phyloP scores from a whole-genome alignment of 2,888 invertebrate species.

The Trichopoda pennipes region DNA sequence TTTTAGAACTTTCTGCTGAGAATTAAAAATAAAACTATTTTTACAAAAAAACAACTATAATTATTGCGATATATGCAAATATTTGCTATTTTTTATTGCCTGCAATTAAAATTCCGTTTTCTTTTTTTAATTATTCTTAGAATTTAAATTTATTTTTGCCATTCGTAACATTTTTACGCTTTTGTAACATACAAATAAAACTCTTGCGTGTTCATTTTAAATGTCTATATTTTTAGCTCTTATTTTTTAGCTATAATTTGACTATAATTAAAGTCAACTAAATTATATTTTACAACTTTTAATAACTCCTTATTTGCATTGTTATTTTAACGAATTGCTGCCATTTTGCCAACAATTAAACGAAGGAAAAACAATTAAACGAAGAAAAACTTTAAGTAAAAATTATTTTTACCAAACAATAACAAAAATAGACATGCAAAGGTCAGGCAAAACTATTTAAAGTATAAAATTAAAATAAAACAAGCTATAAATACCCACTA shows the following conservation, averaged over 20 bases:
- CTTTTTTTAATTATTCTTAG: background rate
- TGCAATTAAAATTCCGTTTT: background rate
- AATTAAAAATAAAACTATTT: no score
- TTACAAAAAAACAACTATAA: no score
- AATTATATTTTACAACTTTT: constrained; percentile 56
- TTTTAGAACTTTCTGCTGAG: no score
- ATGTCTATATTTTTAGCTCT: constrained; percentile 55
- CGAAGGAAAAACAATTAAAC: constrained; percentile 19
- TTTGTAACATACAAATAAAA: constrained; percentile 28
- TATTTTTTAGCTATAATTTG: constrained; percentile 39
- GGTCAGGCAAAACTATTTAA: constrained; percentile 30
- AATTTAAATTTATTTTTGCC: constrained; percentile 27
- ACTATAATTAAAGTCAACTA: constrained; percentile 55
- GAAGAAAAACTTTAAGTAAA: constrained; percentile 18
- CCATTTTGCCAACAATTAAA: constrained; percentile 26
- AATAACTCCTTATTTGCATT: constrained; percentile 49
- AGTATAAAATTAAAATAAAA: background rate
- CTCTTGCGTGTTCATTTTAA: constrained; percentile 52
- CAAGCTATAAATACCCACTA: background rate
- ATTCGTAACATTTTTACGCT: constrained; percentile 43
- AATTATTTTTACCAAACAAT: background rate
- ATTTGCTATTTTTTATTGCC: no score
- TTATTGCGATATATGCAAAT: no score
- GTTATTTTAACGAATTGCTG: background rate
- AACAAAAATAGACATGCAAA: constrained; percentile 29